Evolutionary conservation across 2,113 vertebrate genomes (phyloP), one percentile per base, ranked within the genome.

Genomic region (Mohoua ochrocephala): DNA sequence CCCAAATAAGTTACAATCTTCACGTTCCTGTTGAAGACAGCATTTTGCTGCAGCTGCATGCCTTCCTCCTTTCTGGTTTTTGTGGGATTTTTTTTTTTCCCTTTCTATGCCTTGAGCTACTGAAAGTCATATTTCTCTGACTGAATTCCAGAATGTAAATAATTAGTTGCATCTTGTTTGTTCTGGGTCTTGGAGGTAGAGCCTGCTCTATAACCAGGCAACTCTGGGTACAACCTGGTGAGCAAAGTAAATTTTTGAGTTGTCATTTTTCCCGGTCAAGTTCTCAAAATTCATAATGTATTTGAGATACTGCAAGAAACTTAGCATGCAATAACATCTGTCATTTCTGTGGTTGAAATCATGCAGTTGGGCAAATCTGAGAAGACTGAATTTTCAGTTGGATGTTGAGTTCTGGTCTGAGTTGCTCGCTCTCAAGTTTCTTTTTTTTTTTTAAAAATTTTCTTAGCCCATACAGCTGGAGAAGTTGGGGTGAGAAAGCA

Each of bases 31-130:
- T 47, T 74, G 54, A 74, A 70, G 20, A 35, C 27, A 63, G 39
- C 7, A 42, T 59, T 95, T 89, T 92, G 31, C n/a, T 81, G 73
- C 73, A 92, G 75, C 61, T 88, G 69, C 33, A 11, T 60, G 15
- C 31, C 4, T 23, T 35, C 3, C 3, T 47, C 6, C 19, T 16
- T 13, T 28, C n/a, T 61, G 5, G 0, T 7, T 56, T 56, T 47
- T 61, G 19, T 53, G 19, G 4, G 10, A 1, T 10, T n/a, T 26
- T n/a, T 15, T 9, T 24, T 24, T 56, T 39, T 10, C 21, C 1
- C 3, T 49, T 41, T n/a, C 26, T 76, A 7, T 5, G 6, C 12
- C 16, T 68, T 56, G 15, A 71, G 21, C 19, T 68, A 23, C 49
- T 45, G 22, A 44, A 82, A 39, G 31, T 56, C 9, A 0, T 56